Evolutionary conservation across 1,140 invertebrate species (phyloP), one percentile per base, ranked within the genome.

Genomic region (Solenopsis fugax): DNA sequence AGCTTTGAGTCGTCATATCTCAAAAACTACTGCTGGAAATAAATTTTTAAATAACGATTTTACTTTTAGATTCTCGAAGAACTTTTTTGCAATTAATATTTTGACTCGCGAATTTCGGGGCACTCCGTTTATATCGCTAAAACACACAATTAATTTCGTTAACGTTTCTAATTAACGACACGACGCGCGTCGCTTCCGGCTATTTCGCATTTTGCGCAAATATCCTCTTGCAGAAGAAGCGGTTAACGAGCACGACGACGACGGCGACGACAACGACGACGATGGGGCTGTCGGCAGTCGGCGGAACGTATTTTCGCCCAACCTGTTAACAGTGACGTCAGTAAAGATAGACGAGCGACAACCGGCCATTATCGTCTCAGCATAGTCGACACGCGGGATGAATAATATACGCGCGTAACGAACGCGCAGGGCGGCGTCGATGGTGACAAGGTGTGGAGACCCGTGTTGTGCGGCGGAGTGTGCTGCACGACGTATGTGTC

Each of bases 301-400:
- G 54, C 54, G n/a, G 52, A 13, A 69, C 77, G 50, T 60, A 75
- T 78, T 81, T 85, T 85, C 75, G 34, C 52, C 29, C 76, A 84
- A 75, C 80, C 81, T 84, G 80, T 84, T 84, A 84, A 84, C 80
- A 73, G 54, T 78, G 75, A 80, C 85, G 85, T 86, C 85, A 67
- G 76, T 81, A 80, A 86, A 85, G 75, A 85, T 85, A 85, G 84
- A 78, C 75, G 69, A 29, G 64, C 69, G 80, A 85, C 69, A 86
- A 89, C 69, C 50, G 84, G 86, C 89, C 90, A 91, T 89, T 91
- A 89, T 91, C 90, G 78, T 50, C 54, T 58, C 77, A 58, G 75
- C 81, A 34, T 87, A 88, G 80, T 80, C 85, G 86, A 86, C 72
- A 81, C 64, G 85, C 76, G 85, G 75, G 64, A 84, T 84, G 80